Base-by-base conservation (phyloP, 2,888 invertebrate species). In the Brachypterus glaber region DNA sequence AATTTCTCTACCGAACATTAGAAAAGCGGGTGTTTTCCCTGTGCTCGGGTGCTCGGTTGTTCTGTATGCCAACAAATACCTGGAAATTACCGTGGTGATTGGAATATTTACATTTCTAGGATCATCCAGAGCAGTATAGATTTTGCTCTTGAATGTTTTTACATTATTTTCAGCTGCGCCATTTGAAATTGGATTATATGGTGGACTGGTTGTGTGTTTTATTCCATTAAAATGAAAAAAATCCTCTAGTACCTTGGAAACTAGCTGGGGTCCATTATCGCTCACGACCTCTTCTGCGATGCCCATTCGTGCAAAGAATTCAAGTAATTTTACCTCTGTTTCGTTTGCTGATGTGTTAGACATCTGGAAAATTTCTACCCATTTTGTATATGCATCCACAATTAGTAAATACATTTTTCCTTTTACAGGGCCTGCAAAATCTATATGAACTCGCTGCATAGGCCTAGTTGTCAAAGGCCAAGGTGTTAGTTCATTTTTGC, bases 241-340 rank as follows among this genome's bases (percentile, higher is more conserved):
- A 8, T 26, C n/a, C 15, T 33, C n/a, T 17, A 37, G 5, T 11
- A 24, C 11, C 21, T 31, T 34, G n/a, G 40, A 17, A 15, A 17
- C 18, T 26, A 43, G 33, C 9, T 37, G 40, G 12, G 40, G 43
- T n/a, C 35, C 43, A 33, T 37, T 37, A 25, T 43, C 40, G 4
- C 25, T 37, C 8, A 41, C 33, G 14, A 33, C 25, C 4, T 12
- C 15, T n/a, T 34, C 29, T 7, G 43, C 32, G 24, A 43, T 25
- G 3, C 34, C 43, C 12, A 34, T 34, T 8, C 38, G 12, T 30
- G 43, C 40, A 33, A 38, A 43, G 11, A 33, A 17, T 27, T 37
- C 24, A 8, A 25, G 8, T 8, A 40, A 18, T 17, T 17, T 15
- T 18, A 21, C 18, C 14, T 33, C 33, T 1, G 29, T 24, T 30